A percentile compares a stretch with the other conserved stretches of the same genome.
These are phyloP conservation scores for Seriola quinqueradiata DNA, from an alignment of 2,113 vertebrate genomes.

Conservation along the genomic window DNA sequence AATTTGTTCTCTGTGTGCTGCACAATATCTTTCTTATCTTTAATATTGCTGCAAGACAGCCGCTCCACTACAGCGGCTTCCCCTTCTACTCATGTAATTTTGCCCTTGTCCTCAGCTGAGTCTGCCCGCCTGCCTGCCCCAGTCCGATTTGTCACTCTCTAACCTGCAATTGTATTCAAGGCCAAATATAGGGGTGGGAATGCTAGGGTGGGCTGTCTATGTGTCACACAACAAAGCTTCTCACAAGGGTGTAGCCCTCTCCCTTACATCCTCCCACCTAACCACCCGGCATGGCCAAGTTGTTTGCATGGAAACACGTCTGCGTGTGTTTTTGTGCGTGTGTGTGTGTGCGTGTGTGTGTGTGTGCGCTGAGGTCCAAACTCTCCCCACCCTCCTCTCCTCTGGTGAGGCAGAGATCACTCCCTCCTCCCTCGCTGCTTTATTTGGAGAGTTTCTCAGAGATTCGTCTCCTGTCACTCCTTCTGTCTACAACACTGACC, in stretches of 20 bases:
- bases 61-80: slow-evolving; percentile 12
- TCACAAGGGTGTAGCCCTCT: slow-evolving; percentile 84
- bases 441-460: slow-evolving; percentile 70
- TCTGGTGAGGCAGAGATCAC: slow-evolving; percentile 73
- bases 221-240: slow-evolving; percentile 84
- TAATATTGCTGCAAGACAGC: slow-evolving; percentile 32
- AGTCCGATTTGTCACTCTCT: slow-evolving; percentile 83
- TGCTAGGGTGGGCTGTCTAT: slow-evolving; percentile 83
- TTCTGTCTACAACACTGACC: slow-evolving; percentile 61
- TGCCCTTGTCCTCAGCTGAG: slow-evolving; percentile 76
- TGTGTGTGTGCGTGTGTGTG: slow-evolving; percentile 34
- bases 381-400: slow-evolving; percentile 75
- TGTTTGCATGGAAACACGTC: slow-evolving; percentile 76
- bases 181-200: slow-evolving; percentile 87
- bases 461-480: slow-evolving; percentile 62
- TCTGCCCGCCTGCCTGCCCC: slow-evolving; percentile 65
- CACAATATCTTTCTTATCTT: slow-evolving; percentile 10
- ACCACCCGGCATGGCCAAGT: slow-evolving; percentile 78
- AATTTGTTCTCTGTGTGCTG: background rate
- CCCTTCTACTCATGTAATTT: slow-evolving; percentile 54
- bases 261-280: slow-evolving; percentile 84
- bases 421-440: slow-evolving; percentile 68
- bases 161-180: slow-evolving; percentile 89
- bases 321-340: slow-evolving; percentile 39
- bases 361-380: slow-evolving; percentile 65